Evolutionary conservation across 2,113 vertebrate species (phyloP), one percentile per base, ranked within the genome.

Genomic region (Terrapene triunguis): DNA sequence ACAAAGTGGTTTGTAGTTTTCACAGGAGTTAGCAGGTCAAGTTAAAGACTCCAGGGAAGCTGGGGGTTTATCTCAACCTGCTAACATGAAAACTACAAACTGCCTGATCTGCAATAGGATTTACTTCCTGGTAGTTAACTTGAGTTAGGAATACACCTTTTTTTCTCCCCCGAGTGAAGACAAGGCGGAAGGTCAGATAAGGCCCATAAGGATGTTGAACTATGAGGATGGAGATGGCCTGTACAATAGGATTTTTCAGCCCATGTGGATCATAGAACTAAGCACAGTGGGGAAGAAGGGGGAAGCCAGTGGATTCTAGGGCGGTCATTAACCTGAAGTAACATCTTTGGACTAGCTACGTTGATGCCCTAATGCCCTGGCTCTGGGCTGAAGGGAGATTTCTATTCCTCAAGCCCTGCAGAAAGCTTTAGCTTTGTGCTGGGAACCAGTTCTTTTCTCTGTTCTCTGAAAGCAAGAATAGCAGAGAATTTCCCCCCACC

Each of bases 171-270:
- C 44, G 12, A 59, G 74, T 76, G 82, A 44, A 83, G 38, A 19
- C 38, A 24, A 47, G 16, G 38, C 5, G 6, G 81, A 82, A 54
- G 88, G 10, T 1, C 53, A 38, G 59, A 55, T 69, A 65, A 81
- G 10, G 27, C 57, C 32, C 38, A 47, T 78, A 1, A 0, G 21
- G 11, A 48, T 85, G 59, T 55, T 90, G 54, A 79, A 55, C 0
- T 0, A 16, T 29, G 80, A 76, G 0, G 44, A 3, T 76, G 32
- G 14, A 32, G 2, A 5, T 38, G 50, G 2, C 65, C 9, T 72
- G 35, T 72, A 72, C 2, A 76, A 76, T 76, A 91, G 54, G 53
- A 21, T 54, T 89, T 51, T 1, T 0, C 38, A 51, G 80, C 87
- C 48, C 10, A 24, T 87, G 57, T 82, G 51, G 32, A 29, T 51